Percentiles rank a stretch among this genome's conserved stretches.
phyloP scores from a whole-genome alignment of 2,797 vertebrate species.

The Kryptolebias ocellatus region DNA sequence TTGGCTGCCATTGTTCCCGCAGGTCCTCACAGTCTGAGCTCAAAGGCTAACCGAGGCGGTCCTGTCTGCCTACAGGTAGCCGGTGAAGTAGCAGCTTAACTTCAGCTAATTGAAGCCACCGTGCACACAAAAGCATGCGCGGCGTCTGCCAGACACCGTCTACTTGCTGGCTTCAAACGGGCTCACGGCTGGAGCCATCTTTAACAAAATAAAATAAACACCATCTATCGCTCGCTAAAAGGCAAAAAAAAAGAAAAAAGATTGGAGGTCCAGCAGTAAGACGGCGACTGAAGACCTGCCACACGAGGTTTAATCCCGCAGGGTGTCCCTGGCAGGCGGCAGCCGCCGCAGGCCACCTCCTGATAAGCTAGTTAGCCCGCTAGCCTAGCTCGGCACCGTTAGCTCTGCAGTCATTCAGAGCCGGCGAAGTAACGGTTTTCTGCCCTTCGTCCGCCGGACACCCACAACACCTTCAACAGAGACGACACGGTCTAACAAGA shows the following conservation, averaged over 20 bases:
- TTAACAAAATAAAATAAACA: too few species aligned
- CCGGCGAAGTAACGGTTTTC: too few species aligned
- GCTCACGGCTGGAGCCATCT: too few species aligned
- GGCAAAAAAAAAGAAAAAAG: too few species aligned
- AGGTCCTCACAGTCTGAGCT: too few species aligned
- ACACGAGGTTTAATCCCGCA: conserved; percentile 64
- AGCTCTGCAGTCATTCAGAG: conserved; percentile 41
- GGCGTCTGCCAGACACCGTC: conserved; percentile 37
- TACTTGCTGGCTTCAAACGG: conserved; percentile 14
- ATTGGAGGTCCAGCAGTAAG: accelerated
- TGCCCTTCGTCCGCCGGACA: not conserved
- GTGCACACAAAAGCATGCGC: conserved; percentile 70
- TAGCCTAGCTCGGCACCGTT: conserved; percentile 50
- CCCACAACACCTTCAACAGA: conserved; percentile 10
- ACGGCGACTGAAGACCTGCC: conserved; percentile 2
- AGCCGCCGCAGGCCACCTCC: conserved; percentile 63
- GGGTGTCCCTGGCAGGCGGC: conserved; percentile 37
- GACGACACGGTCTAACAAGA: not conserved
- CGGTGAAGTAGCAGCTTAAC: conserved; percentile 56
- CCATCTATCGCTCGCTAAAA: too few species aligned
- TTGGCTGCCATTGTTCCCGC: too few species aligned
- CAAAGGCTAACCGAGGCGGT: too few species aligned
- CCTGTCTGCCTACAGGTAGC: conserved; percentile 31
- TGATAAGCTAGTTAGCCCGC: conserved; percentile 25
- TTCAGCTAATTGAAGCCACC: conserved; percentile 59